phyloP scores from a whole-genome alignment of 2,113 vertebrate genomes.

The Petromus typicus region DNA sequence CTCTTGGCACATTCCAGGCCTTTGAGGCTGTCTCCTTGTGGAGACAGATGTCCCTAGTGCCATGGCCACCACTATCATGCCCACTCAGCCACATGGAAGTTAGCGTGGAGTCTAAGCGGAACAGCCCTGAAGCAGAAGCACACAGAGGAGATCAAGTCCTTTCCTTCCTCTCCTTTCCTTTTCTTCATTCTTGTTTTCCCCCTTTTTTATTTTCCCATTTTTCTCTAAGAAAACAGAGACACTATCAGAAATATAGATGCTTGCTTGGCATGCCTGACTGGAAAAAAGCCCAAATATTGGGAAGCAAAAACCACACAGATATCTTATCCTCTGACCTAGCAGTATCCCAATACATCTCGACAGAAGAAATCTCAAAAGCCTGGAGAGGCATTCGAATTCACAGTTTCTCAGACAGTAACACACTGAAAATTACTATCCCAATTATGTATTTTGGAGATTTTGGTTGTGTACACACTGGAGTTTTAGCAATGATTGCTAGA shows the following conservation, averaged over 20 bases:
- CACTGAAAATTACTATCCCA: constrained; percentile 72
- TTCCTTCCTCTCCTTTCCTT: neutral
- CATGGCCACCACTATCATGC: neutral
- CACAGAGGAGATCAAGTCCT: neutral
- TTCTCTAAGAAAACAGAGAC: constrained; percentile 28
- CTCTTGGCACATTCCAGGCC: neutral
- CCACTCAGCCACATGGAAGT: neutral
- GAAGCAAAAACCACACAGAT: constrained; percentile 48
- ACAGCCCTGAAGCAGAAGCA: neutral
- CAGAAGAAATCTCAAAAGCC: neutral
- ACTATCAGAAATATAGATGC: neutral
- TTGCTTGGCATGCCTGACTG: neutral
- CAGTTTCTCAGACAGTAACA: constrained; percentile 64
- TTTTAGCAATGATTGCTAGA: constrained; percentile 68
- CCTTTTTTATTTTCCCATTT: neutral
- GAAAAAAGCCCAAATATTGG: neutral
- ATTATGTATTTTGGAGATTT: constrained; percentile 72
- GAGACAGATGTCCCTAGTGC: neutral
- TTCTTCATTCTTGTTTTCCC: neutral
- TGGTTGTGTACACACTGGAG: constrained; percentile 66
- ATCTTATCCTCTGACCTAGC: neutral
- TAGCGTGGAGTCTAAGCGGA: neutral
- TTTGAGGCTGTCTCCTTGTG: neutral
- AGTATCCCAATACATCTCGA: neutral
- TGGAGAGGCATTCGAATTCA: neutral